These are phyloP conservation scores for Hucho hucho DNA, from an alignment of 2,113 vertebrate species.

Conservation along the genomic window DNA sequence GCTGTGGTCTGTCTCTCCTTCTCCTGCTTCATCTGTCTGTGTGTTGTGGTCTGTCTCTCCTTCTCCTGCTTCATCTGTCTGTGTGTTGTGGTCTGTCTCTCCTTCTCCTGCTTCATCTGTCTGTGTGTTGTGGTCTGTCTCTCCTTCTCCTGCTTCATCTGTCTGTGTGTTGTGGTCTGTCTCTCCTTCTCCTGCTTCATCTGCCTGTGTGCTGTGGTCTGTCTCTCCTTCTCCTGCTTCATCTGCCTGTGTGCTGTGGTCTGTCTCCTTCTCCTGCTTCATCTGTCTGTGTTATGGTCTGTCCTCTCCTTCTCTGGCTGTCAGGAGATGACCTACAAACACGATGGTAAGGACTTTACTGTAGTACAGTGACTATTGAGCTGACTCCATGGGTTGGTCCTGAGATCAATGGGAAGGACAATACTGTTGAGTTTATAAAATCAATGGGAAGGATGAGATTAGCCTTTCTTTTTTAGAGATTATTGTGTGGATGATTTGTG, in stretches of 20 bases:
- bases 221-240: conserved; percentile 82
- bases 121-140: conserved; percentile 1
- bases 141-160: conserved; percentile 81
- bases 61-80: conserved; percentile 83
- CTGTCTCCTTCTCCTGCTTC: conserved; percentile 61
- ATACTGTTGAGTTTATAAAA: no score
- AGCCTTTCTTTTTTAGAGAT: no score
- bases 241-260: no score
- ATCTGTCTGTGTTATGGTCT: conserved; percentile 93
- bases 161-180: no score
- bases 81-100: conserved; percentile 90
- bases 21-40: conserved; percentile 57
- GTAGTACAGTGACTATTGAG: neutral
- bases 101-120: conserved; percentile 83
- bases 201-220: no score
- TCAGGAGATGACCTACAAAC: conserved; percentile 98
- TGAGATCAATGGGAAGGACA: neutral
- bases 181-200: conserved; percentile 82
- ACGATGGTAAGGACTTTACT: conserved; percentile 83
- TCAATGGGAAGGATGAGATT: neutral
- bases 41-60: no score
- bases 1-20: conserved; percentile 93
- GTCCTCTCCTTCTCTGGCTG: conserved; percentile 97
- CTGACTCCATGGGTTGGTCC: neutral
- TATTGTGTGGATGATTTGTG: no score